Conservation (phyloP, 2,888 invertebrate species). For the Morpho achilles region DNA sequence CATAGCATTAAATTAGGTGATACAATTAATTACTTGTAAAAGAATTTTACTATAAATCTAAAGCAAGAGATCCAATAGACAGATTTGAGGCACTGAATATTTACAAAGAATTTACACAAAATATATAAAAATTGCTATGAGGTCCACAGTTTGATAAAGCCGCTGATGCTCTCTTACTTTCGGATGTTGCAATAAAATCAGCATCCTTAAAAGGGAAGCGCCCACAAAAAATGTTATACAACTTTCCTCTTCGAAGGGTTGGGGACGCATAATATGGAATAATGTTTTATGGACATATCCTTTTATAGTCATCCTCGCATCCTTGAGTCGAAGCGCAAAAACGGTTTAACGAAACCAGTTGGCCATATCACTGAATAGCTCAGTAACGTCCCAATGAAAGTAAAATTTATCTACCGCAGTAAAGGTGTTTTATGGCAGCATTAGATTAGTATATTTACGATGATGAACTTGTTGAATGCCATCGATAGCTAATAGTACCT, state of each 20-base stretch:
- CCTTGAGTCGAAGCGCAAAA: conserved; percentile 45
- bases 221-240: conserved; percentile 67
- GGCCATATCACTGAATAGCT: conserved; percentile 59
- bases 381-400: conserved; percentile 59
- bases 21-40: too few species aligned
- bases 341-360: conserved; percentile 51
- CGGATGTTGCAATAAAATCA: conserved; percentile 60
- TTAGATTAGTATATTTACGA: conserved; percentile 2
- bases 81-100: too few species aligned
- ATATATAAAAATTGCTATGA: too few species aligned
- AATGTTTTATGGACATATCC: conserved; percentile 74
- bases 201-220: conserved; percentile 60
- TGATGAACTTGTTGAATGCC: neutral
- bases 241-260: conserved; percentile 75
- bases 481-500: too few species aligned
- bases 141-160: conserved; percentile 45
- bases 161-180: conserved; percentile 40
- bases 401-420: conserved; percentile 53
- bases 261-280: conserved; percentile 63
- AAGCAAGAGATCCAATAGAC: too few species aligned
- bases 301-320: conserved; percentile 53
- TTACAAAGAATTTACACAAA: too few species aligned
- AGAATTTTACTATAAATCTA: too few species aligned
- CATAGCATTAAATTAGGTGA: too few species aligned
- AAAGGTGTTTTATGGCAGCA: conserved; percentile 12